phyloP scores from a whole-genome alignment of 2,797 vertebrate species.

The Cryptoprocta ferox region DNA sequence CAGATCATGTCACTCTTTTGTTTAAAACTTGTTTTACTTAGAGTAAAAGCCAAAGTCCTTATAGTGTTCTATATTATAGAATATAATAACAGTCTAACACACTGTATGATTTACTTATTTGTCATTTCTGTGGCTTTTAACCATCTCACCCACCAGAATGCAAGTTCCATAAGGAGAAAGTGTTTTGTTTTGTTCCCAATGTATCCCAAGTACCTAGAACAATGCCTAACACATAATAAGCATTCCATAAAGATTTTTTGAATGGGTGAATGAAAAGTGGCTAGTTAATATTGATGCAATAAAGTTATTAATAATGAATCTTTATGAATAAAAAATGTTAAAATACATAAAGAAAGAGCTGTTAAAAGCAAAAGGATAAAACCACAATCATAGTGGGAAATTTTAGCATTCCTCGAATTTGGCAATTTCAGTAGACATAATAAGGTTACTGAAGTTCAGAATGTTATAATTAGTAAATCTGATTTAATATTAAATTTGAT shows the following conservation, averaged over 20 bases:
- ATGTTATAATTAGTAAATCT: constrained; percentile 43
- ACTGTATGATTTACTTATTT: neutral
- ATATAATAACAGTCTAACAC: neutral
- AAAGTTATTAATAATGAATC: constrained; percentile 14
- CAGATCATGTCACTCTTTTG: constrained; percentile 4
- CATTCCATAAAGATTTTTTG: neutral
- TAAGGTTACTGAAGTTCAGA: constrained; percentile 45
- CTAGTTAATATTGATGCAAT: constrained; percentile 5
- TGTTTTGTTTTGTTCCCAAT: neutral
- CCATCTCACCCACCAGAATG: neutral
- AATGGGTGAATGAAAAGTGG: constrained; percentile 7
- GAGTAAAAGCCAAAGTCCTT: neutral
- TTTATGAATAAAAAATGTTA: constrained; percentile 46
- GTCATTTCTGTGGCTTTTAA: neutral
- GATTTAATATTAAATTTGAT: constrained; percentile 4
- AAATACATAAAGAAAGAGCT: constrained; percentile 7
- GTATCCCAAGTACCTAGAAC: neutral
- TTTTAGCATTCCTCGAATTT: neutral
- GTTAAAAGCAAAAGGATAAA: constrained; percentile 58
- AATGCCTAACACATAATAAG: neutral
- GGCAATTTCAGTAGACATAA: neutral
- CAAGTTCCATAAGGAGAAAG: neutral
- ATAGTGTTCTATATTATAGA: neutral
- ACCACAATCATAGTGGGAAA: neutral
- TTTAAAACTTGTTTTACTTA: neutral